phyloP scores from a whole-genome alignment of 64 coral and sea anemone species.

The Trachythela sp. region DNA sequence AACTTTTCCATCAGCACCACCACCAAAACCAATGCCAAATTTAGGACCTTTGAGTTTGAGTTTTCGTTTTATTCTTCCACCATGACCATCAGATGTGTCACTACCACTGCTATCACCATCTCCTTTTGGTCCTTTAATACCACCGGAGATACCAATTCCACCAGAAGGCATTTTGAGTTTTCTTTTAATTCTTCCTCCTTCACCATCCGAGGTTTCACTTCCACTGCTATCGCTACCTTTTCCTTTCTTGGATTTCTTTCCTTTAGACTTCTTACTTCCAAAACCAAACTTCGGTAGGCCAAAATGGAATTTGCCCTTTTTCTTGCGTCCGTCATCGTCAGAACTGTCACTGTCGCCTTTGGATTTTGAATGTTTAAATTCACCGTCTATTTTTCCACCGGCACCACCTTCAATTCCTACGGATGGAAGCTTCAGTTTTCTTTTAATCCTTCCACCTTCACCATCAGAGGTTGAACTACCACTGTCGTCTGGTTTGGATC shows the following conservation, averaged over 20 bases:
- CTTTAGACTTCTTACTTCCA: background rate
- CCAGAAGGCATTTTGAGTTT: background rate
- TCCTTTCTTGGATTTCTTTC: background rate
- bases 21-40: background rate
- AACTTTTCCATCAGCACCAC: background rate
- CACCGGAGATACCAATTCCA: background rate
- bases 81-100: background rate
- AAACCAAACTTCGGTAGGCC: background rate
- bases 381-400: background rate
- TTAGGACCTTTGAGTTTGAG: background rate
- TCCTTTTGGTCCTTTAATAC: background rate
- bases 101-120: background rate
- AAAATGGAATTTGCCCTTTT: background rate
- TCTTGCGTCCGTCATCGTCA: background rate
- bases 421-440: background rate
- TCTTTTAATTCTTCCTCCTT: slow-evolving; percentile 3
- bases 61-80: background rate
- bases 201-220: background rate
- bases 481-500: background rate
- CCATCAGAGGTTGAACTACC: background rate
- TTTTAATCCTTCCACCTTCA: background rate
- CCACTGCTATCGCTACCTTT: background rate
- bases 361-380: background rate
- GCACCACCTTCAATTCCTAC: background rate
- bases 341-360: background rate